Percentiles rank a stretch among this genome's conserved stretches.
Evolutionary conservation across 2,113 vertebrate species (phyloP).

Genomic region (Lepidothrix coronata): DNA sequence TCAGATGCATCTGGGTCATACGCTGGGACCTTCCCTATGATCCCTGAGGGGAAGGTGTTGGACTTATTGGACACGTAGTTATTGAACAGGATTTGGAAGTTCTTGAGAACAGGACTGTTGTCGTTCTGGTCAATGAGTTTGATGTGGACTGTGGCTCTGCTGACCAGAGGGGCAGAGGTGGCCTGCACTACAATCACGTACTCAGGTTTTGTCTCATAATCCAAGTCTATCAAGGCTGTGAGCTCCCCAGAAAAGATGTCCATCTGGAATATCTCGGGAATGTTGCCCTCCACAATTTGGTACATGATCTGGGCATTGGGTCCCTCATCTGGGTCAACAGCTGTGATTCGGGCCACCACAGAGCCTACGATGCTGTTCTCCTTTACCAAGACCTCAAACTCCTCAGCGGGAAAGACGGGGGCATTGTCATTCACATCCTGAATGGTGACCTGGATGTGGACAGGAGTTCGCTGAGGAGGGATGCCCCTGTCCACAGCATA

Average conservation of each 20-base stretch:
- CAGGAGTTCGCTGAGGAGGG: constrained; percentile 88
- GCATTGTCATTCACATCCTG: constrained; percentile 97
- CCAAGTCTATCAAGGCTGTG: constrained; percentile 94
- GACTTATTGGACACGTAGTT: constrained; percentile 97
- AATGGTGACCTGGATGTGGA: constrained; percentile 91
- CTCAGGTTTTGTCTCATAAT: constrained; percentile 90
- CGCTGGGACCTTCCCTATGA: constrained; percentile 93
- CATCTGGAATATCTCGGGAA: constrained; percentile 98
- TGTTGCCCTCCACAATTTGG: constrained; percentile 98
- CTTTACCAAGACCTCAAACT: constrained; percentile 94
- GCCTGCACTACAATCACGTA: constrained; percentile 97
- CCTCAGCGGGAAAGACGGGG: constrained; percentile 92
- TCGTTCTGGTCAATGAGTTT: constrained; percentile 95
- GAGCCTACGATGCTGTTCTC: constrained; percentile 97
- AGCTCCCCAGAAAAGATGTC: constrained; percentile 98
- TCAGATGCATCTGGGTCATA: constrained; percentile 95
- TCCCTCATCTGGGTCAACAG: constrained; percentile 92
- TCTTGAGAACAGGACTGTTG: constrained; percentile 90
- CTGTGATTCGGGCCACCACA: constrained; percentile 95
- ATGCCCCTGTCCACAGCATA: constrained; percentile 94
- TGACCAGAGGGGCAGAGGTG: constrained; percentile 94
- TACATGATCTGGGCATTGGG: constrained; percentile 98
- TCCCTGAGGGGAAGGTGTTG: constrained; percentile 92
- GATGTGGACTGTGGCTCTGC: constrained; percentile 91
- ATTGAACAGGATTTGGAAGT: constrained; percentile 99